Evolutionary conservation across 1,140 invertebrate genomes (phyloP), one percentile per base, ranked within the genome.

Genomic region (Zaprionus davidi): DNA sequence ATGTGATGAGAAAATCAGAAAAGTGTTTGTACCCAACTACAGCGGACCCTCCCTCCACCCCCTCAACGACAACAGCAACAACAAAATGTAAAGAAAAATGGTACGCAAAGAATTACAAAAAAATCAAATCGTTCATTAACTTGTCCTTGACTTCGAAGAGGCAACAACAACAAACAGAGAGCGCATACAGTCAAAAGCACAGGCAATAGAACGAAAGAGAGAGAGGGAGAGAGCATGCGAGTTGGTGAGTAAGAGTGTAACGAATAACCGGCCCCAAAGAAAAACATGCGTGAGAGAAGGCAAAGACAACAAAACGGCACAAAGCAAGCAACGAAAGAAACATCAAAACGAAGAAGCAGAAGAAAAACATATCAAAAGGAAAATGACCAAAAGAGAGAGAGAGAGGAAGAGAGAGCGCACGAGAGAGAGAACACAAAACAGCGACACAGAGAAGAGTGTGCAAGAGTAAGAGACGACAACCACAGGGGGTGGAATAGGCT

Each of bases 71-170:
- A 34, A 36, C 12, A 26, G 15, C 51, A 26, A 20, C 51, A 56
- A 20, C 58, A 28, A 26, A 13, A 53, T 71, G 44, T 63, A 65
- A 73, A 63, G 74, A 82, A 71, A 75, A 66, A 66, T 28, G 24
- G 22, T 56, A 66, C 44, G 22, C 38, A 72, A 66, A 71, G 28
- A 55, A 76, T 71, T 82, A 73, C 71, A 73, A 76, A 73, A 76
- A 73, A 72, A 66, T 68, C 66, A 87, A 82, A 82, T 79, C 79
- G 83, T 87, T 79, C 82, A 82, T 86, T 87, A 87, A 87, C 83
- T 86, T 86, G 83, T 87, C 83, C 83, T 86, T 86, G 83, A 86
- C 83, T 86, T 76, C 87, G 70, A 83, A 82, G 76, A 82, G 71
- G 79, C 78, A 84, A 56, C 71, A 78, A 58, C 22, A 31, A 22